Percentiles rank a stretch among this genome's conserved stretches.
Evolutionary conservation across 1,140 invertebrate species (phyloP).

Genomic region (Temnothorax nylanderi): DNA sequence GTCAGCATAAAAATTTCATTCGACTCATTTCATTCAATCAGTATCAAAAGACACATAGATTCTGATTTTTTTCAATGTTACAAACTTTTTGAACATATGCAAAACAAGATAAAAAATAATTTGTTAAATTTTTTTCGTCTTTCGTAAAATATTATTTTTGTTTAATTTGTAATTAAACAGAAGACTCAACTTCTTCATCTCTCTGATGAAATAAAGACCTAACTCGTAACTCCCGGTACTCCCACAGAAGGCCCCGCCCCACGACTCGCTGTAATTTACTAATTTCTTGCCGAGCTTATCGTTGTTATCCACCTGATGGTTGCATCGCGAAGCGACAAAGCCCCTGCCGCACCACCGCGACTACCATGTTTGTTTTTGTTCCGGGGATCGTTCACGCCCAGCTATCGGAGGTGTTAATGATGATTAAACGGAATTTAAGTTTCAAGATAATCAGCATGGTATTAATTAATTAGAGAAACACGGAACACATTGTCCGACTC

Average conservation of each 20-base stretch:
- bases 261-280: constrained; percentile 47
- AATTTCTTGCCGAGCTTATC: constrained; percentile 46
- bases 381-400: constrained; percentile 3
- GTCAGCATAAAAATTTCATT: neutral
- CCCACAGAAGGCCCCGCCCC: neutral
- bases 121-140: neutral
- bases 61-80: neutral
- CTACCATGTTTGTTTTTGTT: constrained; percentile 20
- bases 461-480: constrained; percentile 40
- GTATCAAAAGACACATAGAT: neutral
- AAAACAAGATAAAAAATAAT: neutral
- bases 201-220: neutral
- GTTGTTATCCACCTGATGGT: constrained; percentile 20
- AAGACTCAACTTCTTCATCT: neutral
- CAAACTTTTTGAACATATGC: neutral
- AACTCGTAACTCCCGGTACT: constrained; percentile 7
- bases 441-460: constrained; percentile 28
- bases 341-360: neutral
- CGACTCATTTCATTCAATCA: neutral
- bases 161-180: neutral
- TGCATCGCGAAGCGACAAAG: constrained; percentile 21
- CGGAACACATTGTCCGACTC: too few species aligned
- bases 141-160: neutral
- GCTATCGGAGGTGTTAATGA: constrained; percentile 42
- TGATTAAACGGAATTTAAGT: constrained; percentile 49